Evolutionary conservation across 1,140 invertebrate species (phyloP).

Genomic region (Cydia splendana): DNA sequence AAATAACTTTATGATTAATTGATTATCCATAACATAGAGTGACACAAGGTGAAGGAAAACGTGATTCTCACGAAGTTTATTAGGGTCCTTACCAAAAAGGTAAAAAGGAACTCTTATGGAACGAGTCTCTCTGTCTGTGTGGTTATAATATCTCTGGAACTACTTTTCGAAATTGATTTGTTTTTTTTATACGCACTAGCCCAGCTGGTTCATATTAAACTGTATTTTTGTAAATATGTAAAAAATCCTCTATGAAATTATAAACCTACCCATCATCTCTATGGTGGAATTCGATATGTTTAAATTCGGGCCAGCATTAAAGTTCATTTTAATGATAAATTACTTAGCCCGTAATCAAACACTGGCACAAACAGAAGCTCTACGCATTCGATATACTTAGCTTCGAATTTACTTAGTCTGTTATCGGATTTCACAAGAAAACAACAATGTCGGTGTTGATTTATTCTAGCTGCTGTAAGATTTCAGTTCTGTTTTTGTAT

Average conservation of each 20-base stretch:
- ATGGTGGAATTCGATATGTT: background rate
- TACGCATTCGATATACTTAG: slow-evolving; percentile 7
- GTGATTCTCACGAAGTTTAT: no score
- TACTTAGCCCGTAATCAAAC: slow-evolving; percentile 8
- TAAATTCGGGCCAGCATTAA: background rate
- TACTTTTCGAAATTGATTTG: no score
- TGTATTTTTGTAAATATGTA: no score
- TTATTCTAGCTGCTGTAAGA: slow-evolving; percentile 6
- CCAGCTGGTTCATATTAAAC: no score
- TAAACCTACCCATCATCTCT: background rate
- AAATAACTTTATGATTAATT: no score
- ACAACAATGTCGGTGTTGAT: slow-evolving; percentile 28
- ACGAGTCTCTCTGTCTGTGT: no score
- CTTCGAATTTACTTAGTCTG: slow-evolving; percentile 2
- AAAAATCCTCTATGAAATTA: background rate
- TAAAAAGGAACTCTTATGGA: no score
- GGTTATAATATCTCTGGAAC: no score
- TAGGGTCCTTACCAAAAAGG: no score
- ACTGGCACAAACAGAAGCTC: slow-evolving; percentile 21
- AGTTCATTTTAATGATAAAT: background rate
- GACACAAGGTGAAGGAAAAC: no score
- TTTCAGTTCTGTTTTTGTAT: slow-evolving; percentile 17
- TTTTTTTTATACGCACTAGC: no score
- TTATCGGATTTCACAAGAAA: slow-evolving; percentile 27
- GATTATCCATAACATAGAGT: no score